These are phyloP conservation scores for Psophia crepitans DNA, from an alignment of 2,113 vertebrate species.

Conservation along the genomic window DNA sequence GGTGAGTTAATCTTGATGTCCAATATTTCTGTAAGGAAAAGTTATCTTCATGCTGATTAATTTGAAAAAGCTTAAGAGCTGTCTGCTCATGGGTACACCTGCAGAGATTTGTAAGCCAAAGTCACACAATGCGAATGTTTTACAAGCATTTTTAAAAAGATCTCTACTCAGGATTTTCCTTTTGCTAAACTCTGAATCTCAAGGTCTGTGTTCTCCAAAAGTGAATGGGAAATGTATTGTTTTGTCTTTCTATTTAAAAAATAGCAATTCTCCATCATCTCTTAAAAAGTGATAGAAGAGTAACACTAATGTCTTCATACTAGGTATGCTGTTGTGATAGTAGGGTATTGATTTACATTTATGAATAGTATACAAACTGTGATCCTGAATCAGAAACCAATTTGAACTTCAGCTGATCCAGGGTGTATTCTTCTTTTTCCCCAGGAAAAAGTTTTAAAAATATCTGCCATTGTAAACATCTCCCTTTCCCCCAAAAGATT, in stretches of 20 bases:
- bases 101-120: background rate
- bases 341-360: background rate
- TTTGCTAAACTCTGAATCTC: background rate
- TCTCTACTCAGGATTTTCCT: background rate
- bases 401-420: background rate
- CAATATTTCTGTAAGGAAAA: background rate
- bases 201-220: background rate
- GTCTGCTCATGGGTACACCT: background rate
- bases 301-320: background rate
- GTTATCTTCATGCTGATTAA: background rate
- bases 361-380: background rate
- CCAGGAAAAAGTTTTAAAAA: background rate
- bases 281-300: background rate
- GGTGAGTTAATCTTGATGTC: background rate
- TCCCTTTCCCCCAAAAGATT: background rate
- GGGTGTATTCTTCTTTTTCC: background rate
- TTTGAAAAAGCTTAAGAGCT: background rate
- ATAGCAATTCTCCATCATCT: background rate
- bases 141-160: background rate
- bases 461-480: background rate
- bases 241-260: background rate
- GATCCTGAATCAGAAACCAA: background rate
- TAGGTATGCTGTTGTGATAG: background rate
- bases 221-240: background rate
- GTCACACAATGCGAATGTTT: background rate